Percentiles rank a stretch among this genome's conserved stretches.
These are phyloP conservation scores for Cosmorhoe ocellata DNA, from an alignment of 2,888 invertebrate species.

Conservation along the genomic window DNA sequence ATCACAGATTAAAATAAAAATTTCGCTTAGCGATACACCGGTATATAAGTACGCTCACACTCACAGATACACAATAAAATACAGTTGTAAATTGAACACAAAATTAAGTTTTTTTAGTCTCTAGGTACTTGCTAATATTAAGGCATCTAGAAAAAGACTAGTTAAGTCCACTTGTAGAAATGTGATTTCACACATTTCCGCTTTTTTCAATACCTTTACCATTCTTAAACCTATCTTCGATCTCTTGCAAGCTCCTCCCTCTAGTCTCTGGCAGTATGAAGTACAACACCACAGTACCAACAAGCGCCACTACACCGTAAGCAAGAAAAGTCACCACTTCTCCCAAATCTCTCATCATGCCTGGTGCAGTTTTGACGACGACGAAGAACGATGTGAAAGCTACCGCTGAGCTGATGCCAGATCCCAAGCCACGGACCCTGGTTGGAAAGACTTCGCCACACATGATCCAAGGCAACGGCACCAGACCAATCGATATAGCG, in stretches of 20 bases:
- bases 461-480: conserved; percentile 89
- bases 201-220: too few species aligned
- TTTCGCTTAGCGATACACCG: conserved; percentile 48
- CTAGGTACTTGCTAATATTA: too few species aligned
- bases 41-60: conserved; percentile 11
- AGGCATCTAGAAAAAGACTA: too few species aligned
- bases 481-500: conserved; percentile 83
- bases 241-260: conserved; percentile 85
- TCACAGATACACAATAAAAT: conserved; percentile 9
- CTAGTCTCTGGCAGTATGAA: conserved; percentile 86
- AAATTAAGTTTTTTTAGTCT: not conserved
- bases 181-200: too few species aligned
- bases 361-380: conserved; percentile 86
- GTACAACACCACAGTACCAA: conserved; percentile 83
- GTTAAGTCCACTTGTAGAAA: too few species aligned
- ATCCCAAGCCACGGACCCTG: conserved; percentile 84
- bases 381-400: conserved; percentile 85
- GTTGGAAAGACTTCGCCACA: conserved; percentile 88
- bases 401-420: conserved; percentile 85
- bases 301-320: conserved; percentile 82
- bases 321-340: conserved; percentile 84
- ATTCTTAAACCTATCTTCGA: conserved; percentile 82
- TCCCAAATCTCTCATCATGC: conserved; percentile 81
- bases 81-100: conserved; percentile 19
- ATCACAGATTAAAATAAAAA: conserved; percentile 66